Evolutionary conservation across 92 coral and sea anemone genomes (phyloP).

Genomic region (Chrysogorgia sp.): DNA sequence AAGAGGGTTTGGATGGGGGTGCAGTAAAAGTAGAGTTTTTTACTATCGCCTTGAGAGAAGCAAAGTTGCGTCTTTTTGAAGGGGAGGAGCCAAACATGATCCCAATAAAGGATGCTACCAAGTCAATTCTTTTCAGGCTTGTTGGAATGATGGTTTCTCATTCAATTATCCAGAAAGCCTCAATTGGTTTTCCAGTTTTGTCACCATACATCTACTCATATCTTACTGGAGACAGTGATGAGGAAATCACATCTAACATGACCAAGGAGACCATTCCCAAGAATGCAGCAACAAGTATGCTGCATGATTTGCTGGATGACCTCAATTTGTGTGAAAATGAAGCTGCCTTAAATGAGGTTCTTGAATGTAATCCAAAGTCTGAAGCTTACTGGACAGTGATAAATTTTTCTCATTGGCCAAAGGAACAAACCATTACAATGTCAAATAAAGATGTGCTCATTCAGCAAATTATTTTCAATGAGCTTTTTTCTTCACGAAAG

Average conservation of each 20-base stretch:
- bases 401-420: slow-evolving; percentile 39
- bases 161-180: slow-evolving; percentile 7
- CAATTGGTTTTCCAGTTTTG: slow-evolving; percentile 39
- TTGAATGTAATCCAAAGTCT: no score
- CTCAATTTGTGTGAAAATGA: slow-evolving; percentile 37
- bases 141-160: slow-evolving; percentile 46
- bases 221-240: slow-evolving; percentile 39
- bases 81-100: slow-evolving; percentile 43
- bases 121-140: slow-evolving; percentile 32
- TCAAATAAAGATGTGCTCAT: slow-evolving; percentile 25
- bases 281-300: slow-evolving; percentile 29
- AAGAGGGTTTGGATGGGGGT: no score
- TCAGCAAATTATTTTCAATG: neutral
- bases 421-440: slow-evolving; percentile 21
- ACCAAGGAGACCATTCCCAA: slow-evolving; percentile 34
- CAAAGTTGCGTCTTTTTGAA: slow-evolving; percentile 48
- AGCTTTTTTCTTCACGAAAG: slow-evolving; percentile 43
- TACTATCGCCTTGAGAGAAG: no score
- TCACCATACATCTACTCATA: slow-evolving; percentile 26
- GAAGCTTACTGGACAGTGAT: slow-evolving; percentile 16
- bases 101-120: slow-evolving; percentile 46
- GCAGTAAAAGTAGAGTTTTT: no score
- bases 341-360: slow-evolving; percentile 23
- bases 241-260: slow-evolving; percentile 14
- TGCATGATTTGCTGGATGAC: slow-evolving; percentile 25